A percentile compares a stretch with the other conserved stretches of the same genome.
Evolutionary conservation across 2,113 vertebrate genomes (phyloP).

Genomic region (Brachypteracias leptosomus): DNA sequence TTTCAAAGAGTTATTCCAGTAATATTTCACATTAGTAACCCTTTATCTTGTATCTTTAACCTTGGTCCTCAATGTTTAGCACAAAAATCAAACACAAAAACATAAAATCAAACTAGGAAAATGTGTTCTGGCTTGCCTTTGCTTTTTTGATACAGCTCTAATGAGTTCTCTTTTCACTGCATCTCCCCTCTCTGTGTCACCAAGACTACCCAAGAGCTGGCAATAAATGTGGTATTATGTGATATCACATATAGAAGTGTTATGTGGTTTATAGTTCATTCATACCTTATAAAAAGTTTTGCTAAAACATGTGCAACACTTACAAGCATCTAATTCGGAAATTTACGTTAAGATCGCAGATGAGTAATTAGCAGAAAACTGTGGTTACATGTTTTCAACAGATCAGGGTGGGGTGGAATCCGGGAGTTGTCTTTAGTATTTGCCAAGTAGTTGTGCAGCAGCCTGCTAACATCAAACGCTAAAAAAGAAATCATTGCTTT

Average conservation of each 20-base stretch:
- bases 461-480: neutral
- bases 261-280: neutral
- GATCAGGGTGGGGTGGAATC: neutral
- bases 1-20: neutral
- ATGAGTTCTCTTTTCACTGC: neutral
- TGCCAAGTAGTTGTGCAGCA: neutral
- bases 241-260: neutral
- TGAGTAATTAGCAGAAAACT: neutral
- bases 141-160: neutral
- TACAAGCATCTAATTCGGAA: neutral
- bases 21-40: neutral
- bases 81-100: neutral
- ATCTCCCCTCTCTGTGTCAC: neutral
- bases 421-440: neutral
- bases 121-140: neutral
- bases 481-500: neutral
- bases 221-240: neutral
- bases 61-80: neutral
- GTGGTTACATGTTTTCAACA: neutral
- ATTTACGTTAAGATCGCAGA: neutral
- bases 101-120: neutral
- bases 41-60: neutral
- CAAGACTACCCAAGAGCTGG: neutral
- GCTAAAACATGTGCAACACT: neutral
- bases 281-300: neutral